Base-by-base conservation (phyloP, 2,113 vertebrate species). In the Nanorana parkeri region DNA sequence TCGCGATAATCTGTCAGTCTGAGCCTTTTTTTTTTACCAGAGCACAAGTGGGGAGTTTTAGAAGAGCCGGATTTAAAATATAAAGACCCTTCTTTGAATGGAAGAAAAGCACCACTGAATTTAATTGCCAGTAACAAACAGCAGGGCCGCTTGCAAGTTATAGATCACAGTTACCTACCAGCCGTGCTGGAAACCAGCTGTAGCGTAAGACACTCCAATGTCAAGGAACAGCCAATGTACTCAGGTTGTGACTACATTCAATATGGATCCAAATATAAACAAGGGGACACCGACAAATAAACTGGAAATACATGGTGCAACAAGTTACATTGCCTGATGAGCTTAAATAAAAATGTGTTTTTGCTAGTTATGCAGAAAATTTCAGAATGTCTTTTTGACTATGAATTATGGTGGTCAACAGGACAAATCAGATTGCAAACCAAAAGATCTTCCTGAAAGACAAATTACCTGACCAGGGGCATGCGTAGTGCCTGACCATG, bases 41-140 rank as follows among this genome's bases (percentile, higher is more conserved):
- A 92, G 91, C 90, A 95, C 94, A 96, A 94, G 94, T 94, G 94
- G 94, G 93, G 95, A 95, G 92, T 92, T 90, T 95, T 94, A 94
- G 94, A 99, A 98, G 96, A 94, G 95, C 94, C 94, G 96, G 97
- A 97, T 98, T 98, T 98, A 95, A 95, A 95, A 94, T 94, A 98
- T 96, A 98, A 99, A 98, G 96, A 94, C 95, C 92, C 64, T 87
- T 88, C 88, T 86, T 94, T 98, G 95, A 98, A 99, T 97, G 92
- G 95, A 96, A 96, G 93, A 95, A 97, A 97, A 95, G 95, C 96
- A 96, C 94, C 94, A 91, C 94, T 95, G 96, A 98, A 98, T 98
- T 99, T 98, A 99, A 99, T 99, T 99, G 97, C 96, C 93, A 95
- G 96, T 98, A 98, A 98, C 98, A 99, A 98, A 98, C 97, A 99